A percentile compares a stretch with the other conserved stretches of the same genome.
phyloP scores from a whole-genome alignment of 2,113 vertebrate species.

The Centropus bengalensis region DNA sequence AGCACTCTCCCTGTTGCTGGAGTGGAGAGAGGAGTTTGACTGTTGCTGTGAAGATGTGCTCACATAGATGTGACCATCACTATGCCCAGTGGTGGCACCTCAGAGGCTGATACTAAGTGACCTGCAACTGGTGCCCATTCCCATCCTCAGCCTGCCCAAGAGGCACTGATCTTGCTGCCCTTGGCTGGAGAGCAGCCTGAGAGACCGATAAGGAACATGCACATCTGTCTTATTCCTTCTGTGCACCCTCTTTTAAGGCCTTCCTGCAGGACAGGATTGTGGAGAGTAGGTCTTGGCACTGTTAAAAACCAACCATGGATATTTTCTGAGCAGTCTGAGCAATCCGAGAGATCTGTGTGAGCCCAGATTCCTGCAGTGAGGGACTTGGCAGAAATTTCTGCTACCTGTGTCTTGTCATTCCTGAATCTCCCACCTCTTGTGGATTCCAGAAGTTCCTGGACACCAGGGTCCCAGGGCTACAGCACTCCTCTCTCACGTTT shows the following conservation, averaged over 20 bases:
- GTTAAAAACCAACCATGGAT: neutral
- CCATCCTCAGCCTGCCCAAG: neutral
- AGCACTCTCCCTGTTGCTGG: neutral
- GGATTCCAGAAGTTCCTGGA: neutral
- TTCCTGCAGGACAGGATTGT: neutral
- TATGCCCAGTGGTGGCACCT: neutral
- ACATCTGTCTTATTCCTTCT: neutral
- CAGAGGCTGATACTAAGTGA: neutral
- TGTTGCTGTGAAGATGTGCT: neutral
- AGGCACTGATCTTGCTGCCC: neutral
- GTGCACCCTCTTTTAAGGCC: neutral
- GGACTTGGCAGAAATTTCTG: neutral
- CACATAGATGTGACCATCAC: neutral
- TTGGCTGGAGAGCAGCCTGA: neutral
- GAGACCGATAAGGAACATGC: neutral
- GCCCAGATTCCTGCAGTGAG: neutral
- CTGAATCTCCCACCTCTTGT: neutral
- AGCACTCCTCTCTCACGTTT: neutral
- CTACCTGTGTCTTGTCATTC: neutral
- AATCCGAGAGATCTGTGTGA: neutral
- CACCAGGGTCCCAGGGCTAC: neutral
- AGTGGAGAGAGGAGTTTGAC: neutral
- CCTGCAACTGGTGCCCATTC: neutral
- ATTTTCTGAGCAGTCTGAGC: neutral
- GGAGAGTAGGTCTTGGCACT: neutral